phyloP scores from a whole-genome alignment of 2,888 invertebrate species.

The Cordilura impudica region DNA sequence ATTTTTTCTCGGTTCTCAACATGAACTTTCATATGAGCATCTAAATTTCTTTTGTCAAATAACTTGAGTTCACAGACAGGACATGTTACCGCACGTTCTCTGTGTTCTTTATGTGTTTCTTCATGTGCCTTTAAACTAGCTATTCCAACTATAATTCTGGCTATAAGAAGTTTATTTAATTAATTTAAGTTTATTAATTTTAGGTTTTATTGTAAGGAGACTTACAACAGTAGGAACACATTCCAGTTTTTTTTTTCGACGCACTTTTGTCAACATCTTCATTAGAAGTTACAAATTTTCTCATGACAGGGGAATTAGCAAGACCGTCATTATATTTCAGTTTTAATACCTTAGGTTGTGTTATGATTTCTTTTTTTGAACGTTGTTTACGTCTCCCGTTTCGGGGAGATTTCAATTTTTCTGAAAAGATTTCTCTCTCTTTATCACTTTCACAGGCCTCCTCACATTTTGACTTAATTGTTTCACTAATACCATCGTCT shows the following conservation, averaged over 20 bases:
- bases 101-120: constrained; percentile 44
- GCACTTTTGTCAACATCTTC: constrained; percentile 1
- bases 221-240: constrained; percentile 56
- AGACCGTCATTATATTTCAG: too few species aligned
- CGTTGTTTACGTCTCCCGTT: not conserved
- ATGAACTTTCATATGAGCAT: constrained; percentile 36
- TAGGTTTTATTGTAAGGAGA: not conserved
- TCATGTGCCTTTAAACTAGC: constrained; percentile 14
- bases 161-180: not conserved
- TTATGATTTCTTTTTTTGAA: not conserved
- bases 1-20: constrained; percentile 49
- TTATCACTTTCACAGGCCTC: not conserved
- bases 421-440: not conserved
- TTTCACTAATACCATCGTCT: too few species aligned
- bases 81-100: constrained; percentile 42
- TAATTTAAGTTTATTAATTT: too few species aligned
- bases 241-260: constrained; percentile 24
- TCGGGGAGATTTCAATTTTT: not conserved
- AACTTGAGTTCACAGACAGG: constrained; percentile 48
- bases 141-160: not conserved
- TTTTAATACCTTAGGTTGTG: not conserved
- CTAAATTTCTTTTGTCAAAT: constrained; percentile 18
- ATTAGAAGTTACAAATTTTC: too few species aligned
- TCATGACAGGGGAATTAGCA: too few species aligned
- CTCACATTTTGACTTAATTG: too few species aligned